These are phyloP conservation scores for Cheilosia impressa DNA, from an alignment of 2,888 invertebrate genomes.

Conservation along the genomic window DNA sequence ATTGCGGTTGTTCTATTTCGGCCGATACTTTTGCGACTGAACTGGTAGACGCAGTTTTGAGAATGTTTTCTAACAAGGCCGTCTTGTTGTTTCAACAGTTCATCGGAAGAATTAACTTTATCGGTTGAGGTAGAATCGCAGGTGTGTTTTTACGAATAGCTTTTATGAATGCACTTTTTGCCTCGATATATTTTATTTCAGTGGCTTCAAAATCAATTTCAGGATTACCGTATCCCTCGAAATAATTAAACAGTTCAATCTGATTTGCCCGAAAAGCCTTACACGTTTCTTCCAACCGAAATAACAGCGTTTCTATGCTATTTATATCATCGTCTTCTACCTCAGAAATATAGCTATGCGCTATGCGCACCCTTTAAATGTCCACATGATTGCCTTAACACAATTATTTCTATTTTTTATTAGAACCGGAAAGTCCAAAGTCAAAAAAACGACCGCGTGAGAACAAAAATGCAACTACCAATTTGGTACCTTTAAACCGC, in stretches of 20 bases:
- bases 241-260: slow-evolving; percentile 4
- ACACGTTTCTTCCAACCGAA: slow-evolving; percentile 1
- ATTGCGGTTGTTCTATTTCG: neutral
- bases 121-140: neutral
- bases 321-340: neutral
- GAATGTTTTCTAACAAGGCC: slow-evolving; percentile 2
- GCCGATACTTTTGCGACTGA: neutral
- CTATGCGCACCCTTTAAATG: slow-evolving; percentile 15
- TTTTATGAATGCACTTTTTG: slow-evolving; percentile 40
- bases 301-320: slow-evolving; percentile 3
- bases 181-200: slow-evolving; percentile 26
- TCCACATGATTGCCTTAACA: slow-evolving; percentile 5
- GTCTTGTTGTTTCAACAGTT: slow-evolving; percentile 13
- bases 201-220: slow-evolving; percentile 9
- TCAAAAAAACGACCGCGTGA: neutral
- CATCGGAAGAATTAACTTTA: slow-evolving; percentile 1
- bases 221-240: slow-evolving; percentile 14
- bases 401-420: neutral
- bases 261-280: slow-evolving; percentile 8
- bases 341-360: neutral
- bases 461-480: neutral
- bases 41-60: neutral
- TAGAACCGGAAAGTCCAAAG: too few species aligned
- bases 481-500: too few species aligned
- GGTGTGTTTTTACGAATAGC: slow-evolving; percentile 2